phyloP scores from a whole-genome alignment of 2,797 vertebrate species.

The Malurus leucopterus region DNA sequence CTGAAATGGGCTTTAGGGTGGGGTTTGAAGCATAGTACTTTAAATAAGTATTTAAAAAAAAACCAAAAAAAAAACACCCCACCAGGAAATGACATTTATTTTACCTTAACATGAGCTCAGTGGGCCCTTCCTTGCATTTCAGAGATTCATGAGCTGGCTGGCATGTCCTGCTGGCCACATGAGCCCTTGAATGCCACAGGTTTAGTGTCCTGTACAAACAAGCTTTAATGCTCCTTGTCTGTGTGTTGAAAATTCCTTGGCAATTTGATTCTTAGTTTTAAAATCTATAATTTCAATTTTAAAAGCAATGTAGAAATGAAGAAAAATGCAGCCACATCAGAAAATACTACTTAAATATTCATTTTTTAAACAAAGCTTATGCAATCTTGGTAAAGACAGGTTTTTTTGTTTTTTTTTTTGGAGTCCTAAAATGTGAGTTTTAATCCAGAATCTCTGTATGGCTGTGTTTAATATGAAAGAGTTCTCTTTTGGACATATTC shows the following conservation, averaged over 20 bases:
- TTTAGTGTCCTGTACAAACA: not conserved
- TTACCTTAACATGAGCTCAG: not conserved
- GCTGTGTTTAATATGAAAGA: not conserved
- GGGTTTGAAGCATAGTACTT: not conserved
- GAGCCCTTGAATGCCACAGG: too few relatives aligned
- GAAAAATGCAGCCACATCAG: not conserved
- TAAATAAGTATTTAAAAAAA: not conserved
- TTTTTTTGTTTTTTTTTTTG: accelerated
- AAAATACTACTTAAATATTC: not conserved
- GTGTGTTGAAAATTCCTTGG: not conserved
- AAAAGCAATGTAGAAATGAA: not conserved
- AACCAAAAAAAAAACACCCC: too few relatives aligned
- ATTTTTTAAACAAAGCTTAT: not conserved
- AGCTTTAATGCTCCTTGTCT: not conserved
- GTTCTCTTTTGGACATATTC: not conserved
- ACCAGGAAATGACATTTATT: accelerated
- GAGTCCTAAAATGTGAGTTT: not conserved
- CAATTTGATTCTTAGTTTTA: not conserved
- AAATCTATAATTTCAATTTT: not conserved
- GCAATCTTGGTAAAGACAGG: not conserved
- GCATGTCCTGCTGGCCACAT: accelerated
- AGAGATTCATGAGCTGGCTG: accelerated
- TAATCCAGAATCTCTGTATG: not conserved
- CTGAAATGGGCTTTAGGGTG: not conserved
- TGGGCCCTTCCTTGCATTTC: not conserved